Base-by-base conservation (phyloP, 2,888 invertebrate species). In the Spilosoma lubricipeda region DNA sequence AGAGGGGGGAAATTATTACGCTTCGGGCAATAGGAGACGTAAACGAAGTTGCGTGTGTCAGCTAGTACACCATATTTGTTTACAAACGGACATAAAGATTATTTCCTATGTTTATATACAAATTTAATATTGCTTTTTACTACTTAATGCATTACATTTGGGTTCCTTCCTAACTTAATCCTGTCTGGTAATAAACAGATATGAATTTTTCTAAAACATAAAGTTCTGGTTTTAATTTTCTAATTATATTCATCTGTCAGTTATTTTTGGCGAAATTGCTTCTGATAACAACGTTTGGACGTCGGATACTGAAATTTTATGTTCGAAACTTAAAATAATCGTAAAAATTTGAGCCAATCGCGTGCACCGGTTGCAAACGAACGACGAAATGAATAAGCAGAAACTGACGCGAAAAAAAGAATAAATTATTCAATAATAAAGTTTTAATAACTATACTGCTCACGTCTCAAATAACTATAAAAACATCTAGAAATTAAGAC, bases 281-380 rank as follows among this genome's bases (percentile, higher is more conserved):
- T 80, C 73, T 33, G 67, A 3, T 27, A 59, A 73, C 74, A 77
- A 77, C 69, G 72, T 72, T 74, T 67, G 64, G 78, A 74, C 74
- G 80, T 73, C 68, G 64, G 76, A 74, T 73, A 82, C 78, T 82
- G 74, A 75, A 70, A 80, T 85, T 84, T 83, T 74, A 83, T 69
- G 85, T 82, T 84, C 81, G 69, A 76, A 85, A 82, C 79, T 82
- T 82, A 77, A 82, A 80, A 80, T 82, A 78, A 83, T 84, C 85
- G 85, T 82, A 84, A 82, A 82, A 82, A 82, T 67, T 76, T 76
- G 77, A 77, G 59, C 82, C 78, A 80, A 82, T 82, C 76, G 80
- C 70, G 73, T 84, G 82, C 84, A 80, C 82, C 80, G 74, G 75
- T 72, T 78, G 82, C 78, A 80, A 77, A 80, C 72, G 74, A 78